Base-by-base conservation (phyloP, 2,888 invertebrate species). In the Heliconius aoede region DNA sequence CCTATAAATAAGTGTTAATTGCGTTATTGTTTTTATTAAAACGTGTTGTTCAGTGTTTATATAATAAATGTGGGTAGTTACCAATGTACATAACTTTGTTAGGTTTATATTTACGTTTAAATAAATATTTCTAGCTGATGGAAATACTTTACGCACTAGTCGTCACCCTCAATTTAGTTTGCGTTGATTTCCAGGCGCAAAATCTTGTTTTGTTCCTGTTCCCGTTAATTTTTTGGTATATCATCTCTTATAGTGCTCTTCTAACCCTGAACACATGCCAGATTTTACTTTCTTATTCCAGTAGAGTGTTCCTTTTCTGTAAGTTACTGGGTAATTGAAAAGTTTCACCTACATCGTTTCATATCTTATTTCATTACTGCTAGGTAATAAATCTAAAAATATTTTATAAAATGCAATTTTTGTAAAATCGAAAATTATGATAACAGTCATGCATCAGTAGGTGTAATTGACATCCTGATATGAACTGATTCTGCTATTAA, bases 1-100 rank as follows among this genome's bases (percentile, higher is more conserved):
- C 73, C 78, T 58, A 64, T 76, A 51, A 68, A 73, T 73, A 76
- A 76, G 60, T 76, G 68, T 55, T 73, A 72, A 73, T 78, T 76
- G 71, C 26, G 55, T 64, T 71, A 75, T 71, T 71, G 64, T 71
- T 75, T 36, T 69, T 75, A 36, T 71, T 51, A 30, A 69, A 69
- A 69, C 71, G 26, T 64, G 36, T 30, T 75, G 62, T 69, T 36
- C 64, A 24, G 21, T 36, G 7, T 36, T 64, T 64, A 24, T 64
- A 32, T 32, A 62, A n/a, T 64, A 32, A 26, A 58, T 51, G 51
- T 51, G 21, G 18, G 51, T 51, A 21, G 4, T 40, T 40, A 40
- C 1, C 8, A 55, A 55, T 5, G 26, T 26, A 60, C 1, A 60
- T 60, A 5, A 13, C 11, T 55, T 58, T 65, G 46, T 46, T 46